phyloP scores from a whole-genome alignment of 2,797 vertebrate genomes.

The Chiloscyllium punctatum region DNA sequence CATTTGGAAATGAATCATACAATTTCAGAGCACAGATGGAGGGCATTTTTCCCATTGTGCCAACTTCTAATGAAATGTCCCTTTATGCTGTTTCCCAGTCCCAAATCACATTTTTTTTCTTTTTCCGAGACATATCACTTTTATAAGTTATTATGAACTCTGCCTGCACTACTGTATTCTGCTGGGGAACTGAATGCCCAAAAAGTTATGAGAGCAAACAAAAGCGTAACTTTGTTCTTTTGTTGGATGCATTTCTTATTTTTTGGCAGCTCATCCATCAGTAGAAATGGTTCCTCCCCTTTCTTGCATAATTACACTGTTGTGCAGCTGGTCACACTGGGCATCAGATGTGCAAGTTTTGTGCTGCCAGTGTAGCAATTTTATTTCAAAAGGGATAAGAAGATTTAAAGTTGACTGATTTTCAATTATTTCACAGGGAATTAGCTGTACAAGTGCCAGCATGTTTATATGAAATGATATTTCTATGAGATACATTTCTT shows the following conservation, averaged over 20 bases:
- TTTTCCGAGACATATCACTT: neutral
- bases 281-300: neutral
- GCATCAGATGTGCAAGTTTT: neutral
- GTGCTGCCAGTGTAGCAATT: neutral
- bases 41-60: neutral
- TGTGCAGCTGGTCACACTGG: neutral
- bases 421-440: neutral
- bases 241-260: neutral
- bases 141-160: neutral
- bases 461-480: neutral
- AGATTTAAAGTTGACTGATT: neutral
- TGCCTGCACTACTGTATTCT: neutral
- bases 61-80: neutral
- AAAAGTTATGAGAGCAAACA: neutral
- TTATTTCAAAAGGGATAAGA: neutral
- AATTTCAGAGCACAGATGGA: neutral
- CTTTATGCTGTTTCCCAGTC: neutral
- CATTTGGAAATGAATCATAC: neutral
- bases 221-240: neutral
- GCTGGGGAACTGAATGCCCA: neutral
- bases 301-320: neutral
- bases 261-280: neutral
- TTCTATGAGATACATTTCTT: neutral
- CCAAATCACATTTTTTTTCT: neutral
- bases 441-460: neutral